Evolutionary conservation across 2,888 invertebrate genomes (phyloP).

Genomic region (Drosophila subquinaria): DNA sequence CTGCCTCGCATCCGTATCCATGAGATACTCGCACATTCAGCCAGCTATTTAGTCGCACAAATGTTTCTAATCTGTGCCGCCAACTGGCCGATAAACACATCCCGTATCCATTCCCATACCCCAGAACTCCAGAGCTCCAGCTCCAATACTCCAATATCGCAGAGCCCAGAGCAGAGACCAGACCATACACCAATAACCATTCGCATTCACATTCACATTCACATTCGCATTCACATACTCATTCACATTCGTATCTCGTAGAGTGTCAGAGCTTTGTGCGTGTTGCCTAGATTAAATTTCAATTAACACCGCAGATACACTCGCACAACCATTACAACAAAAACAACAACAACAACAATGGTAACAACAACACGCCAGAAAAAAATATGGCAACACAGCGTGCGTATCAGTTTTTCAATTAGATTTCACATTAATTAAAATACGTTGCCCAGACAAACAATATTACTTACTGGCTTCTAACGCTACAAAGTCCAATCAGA

Average conservation of each 20-base stretch:
- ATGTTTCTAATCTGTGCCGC: conserved; percentile 78
- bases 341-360: conserved; percentile 26
- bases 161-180: conserved; percentile 3
- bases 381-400: conserved; percentile 39
- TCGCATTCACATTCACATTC: conserved; percentile 24
- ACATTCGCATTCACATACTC: conserved; percentile 27
- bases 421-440: conserved; percentile 76
- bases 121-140: conserved; percentile 8
- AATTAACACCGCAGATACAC: conserved; percentile 71
- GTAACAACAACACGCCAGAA: conserved; percentile 14
- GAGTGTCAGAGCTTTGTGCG: conserved; percentile 55
- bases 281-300: conserved; percentile 77
- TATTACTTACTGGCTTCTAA: conserved; percentile 31
- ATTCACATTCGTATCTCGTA: conserved; percentile 44
- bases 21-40: conserved; percentile 59
- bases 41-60: conserved; percentile 71
- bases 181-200: conserved; percentile 11
- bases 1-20: conserved; percentile 68
- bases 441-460: conserved; percentile 28
- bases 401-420: conserved; percentile 72
- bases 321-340: conserved; percentile 32
- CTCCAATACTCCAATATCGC: conserved; percentile 6
- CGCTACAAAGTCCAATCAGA: conserved; percentile 13
- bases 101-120: conserved; percentile 56
- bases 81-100: conserved; percentile 62